Evolutionary conservation across 37 sponge, comb jelly and placozoan genomes (phyloP).

Genomic region (Cliona cf. orientalis): DNA sequence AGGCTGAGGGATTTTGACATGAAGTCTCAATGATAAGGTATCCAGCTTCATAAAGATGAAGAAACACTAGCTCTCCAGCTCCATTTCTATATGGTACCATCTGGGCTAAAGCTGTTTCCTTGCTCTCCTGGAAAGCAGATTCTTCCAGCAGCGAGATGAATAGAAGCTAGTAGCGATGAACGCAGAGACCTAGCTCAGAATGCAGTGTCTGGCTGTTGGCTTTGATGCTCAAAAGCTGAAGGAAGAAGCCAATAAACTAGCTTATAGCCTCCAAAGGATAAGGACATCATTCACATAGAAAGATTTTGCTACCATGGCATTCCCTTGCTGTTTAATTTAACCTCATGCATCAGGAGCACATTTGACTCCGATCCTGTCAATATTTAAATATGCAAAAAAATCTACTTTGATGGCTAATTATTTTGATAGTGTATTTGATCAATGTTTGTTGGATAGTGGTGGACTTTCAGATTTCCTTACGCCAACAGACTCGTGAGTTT

Average conservation of each 20-base stretch:
- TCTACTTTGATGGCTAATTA: no score
- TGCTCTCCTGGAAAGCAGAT: constrained; percentile 44
- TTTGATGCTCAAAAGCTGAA: background rate
- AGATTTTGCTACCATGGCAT: no score
- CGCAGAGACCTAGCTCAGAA: constrained; percentile 59
- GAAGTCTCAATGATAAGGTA: constrained; percentile 5
- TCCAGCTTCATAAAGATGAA: constrained; percentile 21
- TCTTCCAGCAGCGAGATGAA: constrained; percentile 47
- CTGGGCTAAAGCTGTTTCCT: constrained; percentile 62
- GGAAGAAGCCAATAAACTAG: background rate
- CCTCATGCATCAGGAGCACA: no score
- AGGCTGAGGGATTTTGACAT: constrained; percentile 57
- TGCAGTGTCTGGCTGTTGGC: constrained; percentile 34
- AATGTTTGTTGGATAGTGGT: no score
- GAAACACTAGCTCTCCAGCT: background rate
- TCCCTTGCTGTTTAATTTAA: no score
- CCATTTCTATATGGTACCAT: background rate
- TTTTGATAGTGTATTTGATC: no score
- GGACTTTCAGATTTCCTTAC: no score
- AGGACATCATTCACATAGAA: background rate
- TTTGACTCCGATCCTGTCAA: no score
- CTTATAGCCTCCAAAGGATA: background rate
- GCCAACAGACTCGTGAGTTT: no score
- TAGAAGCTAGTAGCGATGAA: constrained; percentile 82
- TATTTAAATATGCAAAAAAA: no score